phyloP scores from a whole-genome alignment of 2,113 vertebrate genomes.

The Forbesichthys papilliferus region DNA sequence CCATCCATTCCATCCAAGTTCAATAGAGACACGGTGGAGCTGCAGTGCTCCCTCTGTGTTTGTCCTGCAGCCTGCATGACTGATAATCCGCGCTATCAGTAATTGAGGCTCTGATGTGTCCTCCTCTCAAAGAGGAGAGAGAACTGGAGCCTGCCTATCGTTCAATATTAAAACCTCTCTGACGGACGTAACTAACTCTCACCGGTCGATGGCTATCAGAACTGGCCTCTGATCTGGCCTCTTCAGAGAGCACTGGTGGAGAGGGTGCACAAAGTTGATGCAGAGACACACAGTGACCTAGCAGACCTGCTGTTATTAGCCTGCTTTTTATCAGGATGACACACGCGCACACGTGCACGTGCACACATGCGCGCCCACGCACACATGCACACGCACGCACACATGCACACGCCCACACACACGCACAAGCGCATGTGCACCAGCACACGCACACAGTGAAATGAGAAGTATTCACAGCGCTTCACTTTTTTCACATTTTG shows the following conservation, averaged over 20 bases:
- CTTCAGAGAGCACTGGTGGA: slow-evolving; percentile 25
- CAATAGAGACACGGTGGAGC: not conserved
- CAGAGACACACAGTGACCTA: slow-evolving; percentile 43
- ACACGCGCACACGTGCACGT: slow-evolving; percentile 11
- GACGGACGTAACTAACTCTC: slow-evolving; percentile 73
- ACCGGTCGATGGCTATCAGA: slow-evolving; percentile 52
- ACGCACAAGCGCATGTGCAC: not conserved
- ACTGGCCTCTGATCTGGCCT: slow-evolving; percentile 37
- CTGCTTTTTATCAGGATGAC: slow-evolving; percentile 31
- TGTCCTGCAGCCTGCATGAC: slow-evolving; percentile 22
- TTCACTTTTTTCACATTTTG: no score
- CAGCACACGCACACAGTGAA: no score
- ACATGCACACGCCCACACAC: slow-evolving; percentile 5
- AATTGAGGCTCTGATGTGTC: slow-evolving; percentile 64
- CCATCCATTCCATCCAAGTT: not conserved
- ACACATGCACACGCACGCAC: slow-evolving; percentile 4
- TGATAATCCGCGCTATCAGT: slow-evolving; percentile 34
- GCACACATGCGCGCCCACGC: not conserved
- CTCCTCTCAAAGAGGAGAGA: slow-evolving; percentile 36
- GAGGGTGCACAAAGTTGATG: slow-evolving; percentile 27
- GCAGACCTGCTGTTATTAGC: slow-evolving; percentile 11
- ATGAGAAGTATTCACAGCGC: no score
- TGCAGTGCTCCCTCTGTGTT: not conserved
- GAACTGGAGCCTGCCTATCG: slow-evolving; percentile 63
- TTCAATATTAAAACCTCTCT: slow-evolving; percentile 66